Percentiles rank a stretch among this genome's conserved stretches.
Evolutionary conservation across 2,888 invertebrate genomes (phyloP).

Genomic region (Xestia rhomboidea): DNA sequence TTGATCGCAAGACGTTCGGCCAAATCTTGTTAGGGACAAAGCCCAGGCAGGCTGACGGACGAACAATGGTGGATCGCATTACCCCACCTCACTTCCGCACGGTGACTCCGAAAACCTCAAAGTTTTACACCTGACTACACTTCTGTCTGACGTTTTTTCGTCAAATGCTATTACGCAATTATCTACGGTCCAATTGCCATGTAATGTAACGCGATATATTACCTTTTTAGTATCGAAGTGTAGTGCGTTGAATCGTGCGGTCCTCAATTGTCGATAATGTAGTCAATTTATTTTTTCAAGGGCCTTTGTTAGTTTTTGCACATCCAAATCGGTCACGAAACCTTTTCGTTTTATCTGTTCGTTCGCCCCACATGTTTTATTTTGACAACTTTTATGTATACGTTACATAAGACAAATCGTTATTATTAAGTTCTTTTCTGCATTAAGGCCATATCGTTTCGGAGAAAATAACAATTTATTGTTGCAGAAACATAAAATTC

Average conservation of each 20-base stretch:
- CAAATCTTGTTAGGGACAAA: conserved; percentile 87
- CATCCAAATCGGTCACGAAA: conserved; percentile 30
- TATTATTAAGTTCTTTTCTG: conserved; percentile 32
- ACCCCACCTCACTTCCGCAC: conserved; percentile 81
- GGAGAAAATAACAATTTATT: conserved; percentile 55
- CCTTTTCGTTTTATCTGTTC: conserved; percentile 26
- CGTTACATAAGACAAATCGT: conserved; percentile 15
- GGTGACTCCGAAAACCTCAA: conserved; percentile 78
- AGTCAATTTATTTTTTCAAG: conserved; percentile 32
- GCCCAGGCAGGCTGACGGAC: conserved; percentile 71
- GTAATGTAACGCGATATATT: conserved; percentile 60
- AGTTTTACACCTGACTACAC: conserved; percentile 83
- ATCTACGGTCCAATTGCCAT: conserved; percentile 63
- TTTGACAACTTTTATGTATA: conserved; percentile 33
- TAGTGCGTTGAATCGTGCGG: conserved; percentile 33
- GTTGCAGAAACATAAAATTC: conserved; percentile 58
- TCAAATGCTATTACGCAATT: conserved; percentile 76
- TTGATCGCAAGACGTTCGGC: conserved; percentile 74
- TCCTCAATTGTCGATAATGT: conserved; percentile 31
- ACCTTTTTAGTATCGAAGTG: conserved; percentile 37
- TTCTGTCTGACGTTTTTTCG: conserved; percentile 72
- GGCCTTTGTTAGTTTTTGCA: conserved; percentile 39
- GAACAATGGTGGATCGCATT: conserved; percentile 82
- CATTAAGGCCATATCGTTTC: conserved; percentile 42
- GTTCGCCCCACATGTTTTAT: conserved; percentile 23